Evolutionary conservation across 23 tunicate species (phyloP).

Genomic region (Styela plicata): DNA sequence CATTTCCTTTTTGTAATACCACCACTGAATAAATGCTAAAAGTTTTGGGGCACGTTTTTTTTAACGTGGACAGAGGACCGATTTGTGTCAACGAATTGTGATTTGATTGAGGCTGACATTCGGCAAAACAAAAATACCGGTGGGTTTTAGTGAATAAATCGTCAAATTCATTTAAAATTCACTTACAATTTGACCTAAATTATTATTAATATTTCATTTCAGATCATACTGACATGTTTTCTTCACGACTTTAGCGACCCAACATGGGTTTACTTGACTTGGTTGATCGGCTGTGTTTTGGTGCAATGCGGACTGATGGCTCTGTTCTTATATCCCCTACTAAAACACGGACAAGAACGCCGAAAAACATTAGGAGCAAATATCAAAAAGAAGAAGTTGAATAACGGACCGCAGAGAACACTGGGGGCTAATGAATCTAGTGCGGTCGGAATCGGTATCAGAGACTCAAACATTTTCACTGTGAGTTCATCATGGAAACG

Average conservation of each 20-base stretch:
- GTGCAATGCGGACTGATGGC: conserved; percentile 52
- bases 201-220: conserved; percentile 1
- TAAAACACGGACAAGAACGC: conserved; percentile 20
- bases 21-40: too few relatives aligned
- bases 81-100: too few relatives aligned
- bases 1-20: too few relatives aligned
- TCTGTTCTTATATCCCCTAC: conserved; percentile 60
- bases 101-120: too few relatives aligned
- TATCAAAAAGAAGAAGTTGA: background rate
- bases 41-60: too few relatives aligned
- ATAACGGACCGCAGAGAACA: background rate
- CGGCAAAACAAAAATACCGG: too few relatives aligned
- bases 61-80: too few relatives aligned
- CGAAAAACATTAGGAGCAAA: background rate
- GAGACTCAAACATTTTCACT: conserved; percentile 32
- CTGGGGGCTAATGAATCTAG: background rate
- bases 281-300: conserved; percentile 50
- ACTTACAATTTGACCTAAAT: too few relatives aligned
- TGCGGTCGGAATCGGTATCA: background rate
- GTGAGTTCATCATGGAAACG: conserved; percentile 21
- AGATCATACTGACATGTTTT: conserved; percentile 19
- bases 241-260: conserved; percentile 3
- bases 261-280: conserved; percentile 28
- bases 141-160: too few relatives aligned
- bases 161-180: too few relatives aligned